phyloP scores from a whole-genome alignment of 2,797 vertebrate species.

The Natrix natrix region DNA sequence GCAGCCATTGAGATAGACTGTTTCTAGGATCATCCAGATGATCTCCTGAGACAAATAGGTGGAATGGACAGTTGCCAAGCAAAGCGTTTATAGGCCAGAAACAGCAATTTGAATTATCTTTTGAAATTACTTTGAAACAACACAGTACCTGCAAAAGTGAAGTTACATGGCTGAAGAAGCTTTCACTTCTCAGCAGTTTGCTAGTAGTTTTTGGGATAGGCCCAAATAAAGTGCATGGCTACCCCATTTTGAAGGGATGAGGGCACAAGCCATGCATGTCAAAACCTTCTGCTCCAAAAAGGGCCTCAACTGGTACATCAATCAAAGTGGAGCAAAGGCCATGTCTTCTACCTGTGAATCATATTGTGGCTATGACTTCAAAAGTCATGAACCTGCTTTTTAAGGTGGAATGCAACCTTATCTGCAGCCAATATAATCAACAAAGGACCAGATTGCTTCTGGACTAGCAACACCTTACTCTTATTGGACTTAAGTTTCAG shows the following conservation, averaged over 20 bases:
- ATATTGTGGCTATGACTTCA: not conserved
- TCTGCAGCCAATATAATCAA: not conserved
- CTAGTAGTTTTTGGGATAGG: not conserved
- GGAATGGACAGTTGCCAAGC: not conserved
- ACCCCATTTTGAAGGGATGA: not conserved
- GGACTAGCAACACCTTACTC: not conserved
- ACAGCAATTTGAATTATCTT: not conserved
- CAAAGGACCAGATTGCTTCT: not conserved
- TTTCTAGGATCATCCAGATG: not conserved
- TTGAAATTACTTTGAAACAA: not conserved
- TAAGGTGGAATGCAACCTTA: not conserved
- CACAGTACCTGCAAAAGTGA: not conserved
- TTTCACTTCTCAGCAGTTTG: not conserved
- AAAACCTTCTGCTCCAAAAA: not conserved
- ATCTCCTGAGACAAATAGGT: not conserved
- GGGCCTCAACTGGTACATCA: not conserved
- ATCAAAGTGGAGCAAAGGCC: not conserved
- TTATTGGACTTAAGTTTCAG: not conserved
- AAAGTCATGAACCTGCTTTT: not conserved
- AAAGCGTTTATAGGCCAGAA: not conserved
- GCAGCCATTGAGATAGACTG: not conserved
- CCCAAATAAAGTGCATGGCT: not conserved
- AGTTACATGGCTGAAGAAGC: not conserved
- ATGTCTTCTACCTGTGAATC: not conserved
- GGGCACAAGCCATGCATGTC: not conserved